A percentile compares a stretch with the other conserved stretches of the same genome.
These are phyloP conservation scores for Peromyscus californicus DNA, from an alignment of 2,113 vertebrate species.

Conservation along the genomic window DNA sequence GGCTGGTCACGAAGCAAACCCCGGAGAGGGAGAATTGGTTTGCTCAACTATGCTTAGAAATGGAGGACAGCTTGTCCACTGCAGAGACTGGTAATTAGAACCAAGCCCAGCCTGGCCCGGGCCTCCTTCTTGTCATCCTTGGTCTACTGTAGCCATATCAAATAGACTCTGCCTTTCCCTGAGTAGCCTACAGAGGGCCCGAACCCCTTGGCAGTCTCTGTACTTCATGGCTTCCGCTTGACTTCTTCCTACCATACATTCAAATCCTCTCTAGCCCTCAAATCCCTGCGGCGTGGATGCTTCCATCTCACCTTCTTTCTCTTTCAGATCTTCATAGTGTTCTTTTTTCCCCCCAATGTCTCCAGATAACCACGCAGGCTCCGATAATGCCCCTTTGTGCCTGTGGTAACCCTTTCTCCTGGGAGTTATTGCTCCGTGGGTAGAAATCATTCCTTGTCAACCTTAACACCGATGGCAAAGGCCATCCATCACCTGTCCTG, in stretches of 20 bases:
- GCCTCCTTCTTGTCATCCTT: background rate
- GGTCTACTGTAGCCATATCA: background rate
- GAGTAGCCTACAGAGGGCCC: background rate
- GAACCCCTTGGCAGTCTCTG: background rate
- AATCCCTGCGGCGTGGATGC: background rate
- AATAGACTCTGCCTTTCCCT: background rate
- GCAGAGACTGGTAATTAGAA: background rate
- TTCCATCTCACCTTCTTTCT: background rate
- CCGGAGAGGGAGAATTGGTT: background rate
- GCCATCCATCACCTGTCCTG: too few species aligned
- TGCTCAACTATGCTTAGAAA: background rate
- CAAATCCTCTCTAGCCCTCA: background rate
- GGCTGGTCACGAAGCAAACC: background rate
- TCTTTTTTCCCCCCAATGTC: background rate
- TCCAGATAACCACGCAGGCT: background rate
- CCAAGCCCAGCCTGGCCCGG: background rate
- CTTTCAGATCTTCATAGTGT: background rate
- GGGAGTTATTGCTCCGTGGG: background rate
- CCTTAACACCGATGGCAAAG: background rate
- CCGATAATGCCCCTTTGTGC: background rate
- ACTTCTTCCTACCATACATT: background rate
- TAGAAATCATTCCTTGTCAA: background rate
- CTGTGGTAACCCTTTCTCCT: background rate
- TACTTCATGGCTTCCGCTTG: background rate
- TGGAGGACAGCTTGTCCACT: background rate